A percentile compares a stretch with the other conserved stretches of the same genome.
Evolutionary conservation across 2,797 vertebrate species (phyloP).

Genomic region (Acipenser transmontanus): DNA sequence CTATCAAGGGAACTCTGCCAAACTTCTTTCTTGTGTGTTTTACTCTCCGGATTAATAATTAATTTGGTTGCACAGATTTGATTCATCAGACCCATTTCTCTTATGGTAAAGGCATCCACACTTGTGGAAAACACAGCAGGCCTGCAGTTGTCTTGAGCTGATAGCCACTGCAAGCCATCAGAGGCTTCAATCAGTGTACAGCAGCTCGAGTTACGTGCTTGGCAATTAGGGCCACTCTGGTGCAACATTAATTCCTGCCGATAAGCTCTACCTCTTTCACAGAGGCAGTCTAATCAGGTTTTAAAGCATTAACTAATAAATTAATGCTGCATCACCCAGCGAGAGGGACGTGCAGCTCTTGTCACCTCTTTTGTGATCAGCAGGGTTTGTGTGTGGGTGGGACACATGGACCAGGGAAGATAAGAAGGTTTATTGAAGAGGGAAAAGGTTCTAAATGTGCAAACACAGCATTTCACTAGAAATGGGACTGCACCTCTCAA

Average conservation of each 20-base stretch:
- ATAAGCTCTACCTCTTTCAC: constrained; percentile 25
- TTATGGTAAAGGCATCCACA: constrained; percentile 21
- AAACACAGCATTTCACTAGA: constrained; percentile 6
- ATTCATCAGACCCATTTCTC: constrained; percentile 25
- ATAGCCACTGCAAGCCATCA: constrained; percentile 36
- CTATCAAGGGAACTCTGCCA: constrained; percentile 35
- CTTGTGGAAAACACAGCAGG: constrained; percentile 10
- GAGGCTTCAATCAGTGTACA: constrained; percentile 51
- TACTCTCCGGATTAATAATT: constrained; percentile 38
- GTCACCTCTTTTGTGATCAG: constrained; percentile 16
- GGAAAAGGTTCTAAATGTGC: constrained; percentile 9
- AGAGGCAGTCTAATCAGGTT: constrained; percentile 20
- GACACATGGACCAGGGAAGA: constrained; percentile 28
- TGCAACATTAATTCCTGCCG: constrained; percentile 30
- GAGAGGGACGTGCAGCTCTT: constrained; percentile 14
- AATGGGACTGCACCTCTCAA: constrained; percentile 3
- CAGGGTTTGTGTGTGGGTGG: constrained; percentile 8
- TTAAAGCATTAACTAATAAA: constrained; percentile 30
- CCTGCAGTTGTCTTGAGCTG: constrained; percentile 22
- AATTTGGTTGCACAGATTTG: constrained; percentile 45
- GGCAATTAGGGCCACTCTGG: constrained; percentile 45
- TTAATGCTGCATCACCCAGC: constrained; percentile 25
- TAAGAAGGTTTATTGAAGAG: constrained; percentile 14
- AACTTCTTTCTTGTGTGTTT: constrained; percentile 32
- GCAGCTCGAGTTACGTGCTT: constrained; percentile 43